phyloP scores from a whole-genome alignment of 2,797 vertebrate genomes.

The Melopsittacus undulatus region DNA sequence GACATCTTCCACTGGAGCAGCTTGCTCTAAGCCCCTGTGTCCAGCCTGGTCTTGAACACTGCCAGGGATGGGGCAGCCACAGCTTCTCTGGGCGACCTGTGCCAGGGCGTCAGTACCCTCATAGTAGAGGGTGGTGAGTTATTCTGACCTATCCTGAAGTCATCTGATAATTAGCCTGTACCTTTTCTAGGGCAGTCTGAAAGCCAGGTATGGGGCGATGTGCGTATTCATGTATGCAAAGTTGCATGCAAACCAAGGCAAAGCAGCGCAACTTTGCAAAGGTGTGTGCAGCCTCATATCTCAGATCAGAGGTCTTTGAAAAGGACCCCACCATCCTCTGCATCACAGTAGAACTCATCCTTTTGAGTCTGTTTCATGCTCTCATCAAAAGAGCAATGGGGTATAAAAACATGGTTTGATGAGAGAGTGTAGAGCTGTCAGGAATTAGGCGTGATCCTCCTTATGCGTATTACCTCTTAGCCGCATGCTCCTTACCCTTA shows the following conservation, averaged over 20 bases:
- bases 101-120: neutral
- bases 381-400: neutral
- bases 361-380: neutral
- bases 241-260: neutral
- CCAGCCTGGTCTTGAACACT: neutral
- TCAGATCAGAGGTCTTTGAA: neutral
- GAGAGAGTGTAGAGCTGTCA: neutral
- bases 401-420: neutral
- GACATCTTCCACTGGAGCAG: neutral
- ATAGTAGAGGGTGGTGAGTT: neutral
- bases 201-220: neutral
- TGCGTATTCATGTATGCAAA: neutral
- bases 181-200: neutral
- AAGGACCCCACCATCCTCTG: neutral
- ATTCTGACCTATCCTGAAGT: neutral
- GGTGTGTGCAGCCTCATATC: neutral
- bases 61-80: neutral
- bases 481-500: neutral
- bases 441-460: constrained; percentile 57
- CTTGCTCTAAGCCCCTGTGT: neutral
- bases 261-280: neutral
- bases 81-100: too few species aligned
- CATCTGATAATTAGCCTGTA: neutral
- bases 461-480: constrained; percentile 14
- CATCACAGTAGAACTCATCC: neutral